Percentiles rank a stretch among this genome's conserved stretches.
Evolutionary conservation across 2,888 invertebrate species (phyloP).

Genomic region (Empis stercorea): DNA sequence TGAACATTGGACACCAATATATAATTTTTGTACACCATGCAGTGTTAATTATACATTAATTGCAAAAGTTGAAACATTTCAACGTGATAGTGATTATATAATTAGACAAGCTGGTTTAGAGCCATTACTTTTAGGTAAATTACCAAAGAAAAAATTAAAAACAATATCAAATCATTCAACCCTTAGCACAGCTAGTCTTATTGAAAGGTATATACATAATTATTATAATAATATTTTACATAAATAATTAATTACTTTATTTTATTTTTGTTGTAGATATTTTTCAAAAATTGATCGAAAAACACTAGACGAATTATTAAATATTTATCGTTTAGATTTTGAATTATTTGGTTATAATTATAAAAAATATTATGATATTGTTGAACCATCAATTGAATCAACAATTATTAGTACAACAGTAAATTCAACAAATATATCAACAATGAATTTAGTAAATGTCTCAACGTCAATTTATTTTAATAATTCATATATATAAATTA

Average conservation of each 20-base stretch:
- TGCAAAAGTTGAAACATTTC: slow-evolving; percentile 50
- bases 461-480: background rate
- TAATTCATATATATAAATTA: too few relatives aligned
- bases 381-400: slow-evolving; percentile 27
- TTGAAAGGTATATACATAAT: slow-evolving; percentile 39
- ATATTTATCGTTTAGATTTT: slow-evolving; percentile 53
- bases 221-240: background rate
- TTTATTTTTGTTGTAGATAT: slow-evolving; percentile 28
- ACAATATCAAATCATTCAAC: slow-evolving; percentile 38
- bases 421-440: background rate
- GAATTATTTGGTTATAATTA: slow-evolving; percentile 55
- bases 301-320: slow-evolving; percentile 44
- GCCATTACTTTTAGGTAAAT: slow-evolving; percentile 39
- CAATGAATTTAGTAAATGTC: background rate
- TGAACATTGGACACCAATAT: slow-evolving; percentile 53
- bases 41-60: slow-evolving; percentile 50
- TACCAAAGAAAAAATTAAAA: slow-evolving; percentile 39
- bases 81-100: slow-evolving; percentile 46
- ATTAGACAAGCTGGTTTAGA: slow-evolving; percentile 46
- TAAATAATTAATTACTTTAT: too few relatives aligned
- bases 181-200: slow-evolving; percentile 38
- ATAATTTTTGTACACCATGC: slow-evolving; percentile 52
- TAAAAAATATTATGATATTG: slow-evolving; percentile 41
- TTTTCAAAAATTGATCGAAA: slow-evolving; percentile 43
- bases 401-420: slow-evolving; percentile 10